These are phyloP conservation scores for Nibea coibor DNA, from an alignment of 2,113 vertebrate genomes.

Conservation along the genomic window DNA sequence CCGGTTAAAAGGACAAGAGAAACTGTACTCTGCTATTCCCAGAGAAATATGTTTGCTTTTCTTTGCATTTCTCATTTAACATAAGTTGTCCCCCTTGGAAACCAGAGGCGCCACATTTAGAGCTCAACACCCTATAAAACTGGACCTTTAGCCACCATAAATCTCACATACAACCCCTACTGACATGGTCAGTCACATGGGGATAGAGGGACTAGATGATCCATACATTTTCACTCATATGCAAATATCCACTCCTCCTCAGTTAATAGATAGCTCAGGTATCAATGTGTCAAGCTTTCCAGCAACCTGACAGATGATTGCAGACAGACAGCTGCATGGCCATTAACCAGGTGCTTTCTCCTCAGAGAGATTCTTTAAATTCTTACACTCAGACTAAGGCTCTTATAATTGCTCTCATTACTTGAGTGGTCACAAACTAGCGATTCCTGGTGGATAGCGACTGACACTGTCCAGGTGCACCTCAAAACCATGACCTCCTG, in stretches of 20 bases:
- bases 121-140: slow-evolving; percentile 49
- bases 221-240: slow-evolving; percentile 3
- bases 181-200: slow-evolving; percentile 1
- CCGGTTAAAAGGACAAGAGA: background rate
- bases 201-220: background rate
- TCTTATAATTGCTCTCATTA: slow-evolving; percentile 78
- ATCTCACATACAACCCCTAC: slow-evolving; percentile 33
- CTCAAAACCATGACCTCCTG: slow-evolving; percentile 46
- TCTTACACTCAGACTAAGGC: slow-evolving; percentile 64
- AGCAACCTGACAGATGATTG: slow-evolving; percentile 10
- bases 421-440: slow-evolving; percentile 66
- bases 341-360: slow-evolving; percentile 81
- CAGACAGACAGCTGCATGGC: slow-evolving; percentile 63
- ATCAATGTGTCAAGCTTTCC: slow-evolving; percentile 24
- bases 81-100: slow-evolving; percentile 58
- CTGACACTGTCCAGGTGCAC: slow-evolving; percentile 74
- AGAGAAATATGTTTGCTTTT: slow-evolving; percentile 55
- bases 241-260: slow-evolving; percentile 10
- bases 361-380: slow-evolving; percentile 73
- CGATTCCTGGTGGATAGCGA: slow-evolving; percentile 33
- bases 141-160: slow-evolving; percentile 59
- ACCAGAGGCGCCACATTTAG: slow-evolving; percentile 49
- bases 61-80: slow-evolving; percentile 52
- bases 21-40: slow-evolving; percentile 7
- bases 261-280: slow-evolving; percentile 22